Evolutionary conservation across 2,797 vertebrate genomes (phyloP).

Genomic region (Alcedo atthis): DNA sequence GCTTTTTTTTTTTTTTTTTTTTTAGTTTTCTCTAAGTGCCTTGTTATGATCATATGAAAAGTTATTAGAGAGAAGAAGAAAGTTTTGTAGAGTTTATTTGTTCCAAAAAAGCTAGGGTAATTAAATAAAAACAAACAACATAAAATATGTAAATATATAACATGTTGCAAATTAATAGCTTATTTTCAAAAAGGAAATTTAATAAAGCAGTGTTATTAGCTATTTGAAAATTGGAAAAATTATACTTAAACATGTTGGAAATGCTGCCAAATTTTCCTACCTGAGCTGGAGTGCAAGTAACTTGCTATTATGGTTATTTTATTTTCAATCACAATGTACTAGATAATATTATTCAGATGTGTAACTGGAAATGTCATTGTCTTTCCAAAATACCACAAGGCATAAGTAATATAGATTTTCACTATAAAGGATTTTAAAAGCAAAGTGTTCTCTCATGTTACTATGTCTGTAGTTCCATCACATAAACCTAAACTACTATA

Average conservation of each 20-base stretch:
- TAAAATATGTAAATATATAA: slow-evolving; percentile 33
- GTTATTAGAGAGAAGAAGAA: slow-evolving; percentile 41
- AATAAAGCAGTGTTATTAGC: not conserved
- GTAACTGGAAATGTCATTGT: not conserved
- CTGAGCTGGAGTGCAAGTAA: not conserved
- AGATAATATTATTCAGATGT: not conserved
- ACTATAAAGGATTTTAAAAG: not conserved
- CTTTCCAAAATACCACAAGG: not conserved
- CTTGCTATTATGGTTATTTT: not conserved
- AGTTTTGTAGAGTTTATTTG: slow-evolving; percentile 33
- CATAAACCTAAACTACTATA: not conserved
- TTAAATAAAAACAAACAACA: slow-evolving; percentile 50
- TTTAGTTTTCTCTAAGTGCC: slow-evolving; percentile 7
- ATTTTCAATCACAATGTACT: not conserved
- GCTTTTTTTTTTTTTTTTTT: slow-evolving; percentile 19
- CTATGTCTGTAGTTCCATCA: not conserved
- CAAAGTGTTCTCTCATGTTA: not conserved
- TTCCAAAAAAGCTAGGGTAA: slow-evolving; percentile 1
- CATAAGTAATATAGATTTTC: not conserved
- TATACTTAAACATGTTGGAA: not conserved
- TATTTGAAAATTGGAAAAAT: slow-evolving; percentile 38
- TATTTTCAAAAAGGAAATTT: slow-evolving; percentile 49
- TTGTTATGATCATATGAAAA: slow-evolving; percentile 19
- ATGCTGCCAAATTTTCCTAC: slow-evolving; percentile 19
- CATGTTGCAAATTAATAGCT: slow-evolving; percentile 32